Evolutionary conservation across 2,797 vertebrate species (phyloP), one percentile per base, ranked within the genome.

Genomic region (Lepilemur ruficaudatus): DNA sequence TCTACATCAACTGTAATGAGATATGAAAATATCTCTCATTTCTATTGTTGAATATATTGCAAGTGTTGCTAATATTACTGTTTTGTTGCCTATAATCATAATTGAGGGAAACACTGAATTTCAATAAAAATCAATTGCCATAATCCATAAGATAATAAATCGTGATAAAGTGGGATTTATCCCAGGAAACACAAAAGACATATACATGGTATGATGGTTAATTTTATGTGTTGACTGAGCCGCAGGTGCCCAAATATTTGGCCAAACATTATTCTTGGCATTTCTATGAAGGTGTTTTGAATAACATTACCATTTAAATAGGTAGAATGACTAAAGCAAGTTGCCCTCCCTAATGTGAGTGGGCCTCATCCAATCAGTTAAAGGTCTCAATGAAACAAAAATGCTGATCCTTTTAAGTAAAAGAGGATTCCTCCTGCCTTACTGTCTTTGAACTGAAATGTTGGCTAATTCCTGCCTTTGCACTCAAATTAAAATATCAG

Each of bases 1-100:
- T 10, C 20, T 69, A 41, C 15, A 48, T 70, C 67, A 82, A 52
- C 13, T 76, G 13, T 43, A 78, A 85, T 32, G 13, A 55, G 38
- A 82, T 69, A 83, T 61, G 35, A 95, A 80, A 82, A 88, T 67
- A 83, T 78, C n/a, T 87, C 83, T 95, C 15, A 82, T 70, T 32
- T 83, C 46, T 63, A 46, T 52, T 32, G 11, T 11, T 78, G 35
- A 92, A 70, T 89, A 83, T 55, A 12, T 69, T 43, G 83, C 25
- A 89, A 70, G 38, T 57, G 70, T 70, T 61, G 18, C 32, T 61
- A 46, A n/a, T 63, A 52, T 78, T 63, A 70, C 13, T 70, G 35
- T 43, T 83, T 78, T 88, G 30, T 78, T 89, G 14, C 15, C 67
- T 50, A 88, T 0, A 50, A 23, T 88, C 69, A 88, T 50, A 92